phyloP scores from a whole-genome alignment of 2,888 invertebrate species.

The Eurois occulta region DNA sequence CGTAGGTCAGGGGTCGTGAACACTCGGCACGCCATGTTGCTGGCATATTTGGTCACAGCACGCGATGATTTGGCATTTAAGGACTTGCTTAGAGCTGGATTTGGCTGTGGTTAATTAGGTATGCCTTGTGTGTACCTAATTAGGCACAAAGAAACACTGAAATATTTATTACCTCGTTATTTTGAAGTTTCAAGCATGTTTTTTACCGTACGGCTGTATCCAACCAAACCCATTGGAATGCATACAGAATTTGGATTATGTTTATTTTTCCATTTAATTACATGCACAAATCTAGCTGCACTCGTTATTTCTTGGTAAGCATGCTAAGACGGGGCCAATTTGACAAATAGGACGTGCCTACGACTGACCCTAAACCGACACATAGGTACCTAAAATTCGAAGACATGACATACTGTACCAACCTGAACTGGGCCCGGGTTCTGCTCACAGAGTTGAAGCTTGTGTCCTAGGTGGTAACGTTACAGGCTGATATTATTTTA shows the following conservation, averaged over 20 bases:
- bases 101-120: conserved; percentile 25
- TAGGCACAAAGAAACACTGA: conserved; percentile 17
- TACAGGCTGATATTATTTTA: not conserved
- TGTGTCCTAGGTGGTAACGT: not conserved
- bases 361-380: not conserved
- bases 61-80: conserved; percentile 50
- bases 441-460: not conserved
- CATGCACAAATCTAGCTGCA: not conserved
- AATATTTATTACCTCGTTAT: conserved; percentile 34
- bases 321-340: not conserved
- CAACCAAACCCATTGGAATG: not conserved
- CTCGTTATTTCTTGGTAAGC: not conserved
- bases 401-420: not conserved
- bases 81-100: conserved; percentile 28
- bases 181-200: not conserved
- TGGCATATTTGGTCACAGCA: conserved; percentile 39
- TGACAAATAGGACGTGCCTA: not conserved
- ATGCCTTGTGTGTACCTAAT: conserved; percentile 25
- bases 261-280: not conserved
- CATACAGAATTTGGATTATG: not conserved
- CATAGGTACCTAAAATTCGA: not conserved
- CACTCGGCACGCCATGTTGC: conserved; percentile 23
- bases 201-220: not conserved
- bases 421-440: not conserved
- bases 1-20: conserved; percentile 62